Base-by-base conservation (phyloP, 2,888 invertebrate genomes). In the Tolmerus cingulatus region DNA sequence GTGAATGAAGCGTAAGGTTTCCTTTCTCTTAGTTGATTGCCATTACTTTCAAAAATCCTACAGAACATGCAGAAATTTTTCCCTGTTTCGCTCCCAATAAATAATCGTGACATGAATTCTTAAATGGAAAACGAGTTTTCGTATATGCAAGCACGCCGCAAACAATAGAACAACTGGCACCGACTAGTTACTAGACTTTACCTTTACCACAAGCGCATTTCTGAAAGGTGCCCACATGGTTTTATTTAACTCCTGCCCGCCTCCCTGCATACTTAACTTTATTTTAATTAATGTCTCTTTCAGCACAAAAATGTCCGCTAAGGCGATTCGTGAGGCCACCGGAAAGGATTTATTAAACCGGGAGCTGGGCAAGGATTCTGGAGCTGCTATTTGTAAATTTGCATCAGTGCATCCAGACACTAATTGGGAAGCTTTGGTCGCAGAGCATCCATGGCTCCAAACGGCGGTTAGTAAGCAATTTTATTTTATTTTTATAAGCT, bases 241-340 rank as follows among this genome's bases (percentile, higher is more conserved):
- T n/a, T n/a, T n/a, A 51, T 16, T 51, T 16, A 51, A 51, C 51
- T 51, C 1, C n/a, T 51, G 51, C 7, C 51, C 51, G 51, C 5
- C 51, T 51, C n/a, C 5, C n/a, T n/a, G n/a, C 51, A n/a, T 7
- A 51, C 8, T 51, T 7, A 51, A 51, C n/a, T n/a, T 77, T 30
- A 77, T 40, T 37, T n/a, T 34, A 34, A 40, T 77, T 40, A 37
- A 27, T 77, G 8, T 34, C 40, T 77, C 12, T 79, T 79, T 27
- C 46, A 85, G 85, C 85, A 85, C 43, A 89, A 93, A 91, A 89
- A 99, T 99, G 99, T 98, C 99, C 89, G 98, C 99, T 86, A 99
- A 98, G 94, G 98, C 98, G 87, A 98, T 99, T 91, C 95, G 96
- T 91, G 99, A 99, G 94, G 98, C 97, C 89, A 96, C 97, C 86